Percentiles rank a stretch among this genome's conserved stretches.
These are phyloP conservation scores for Diadromus collaris DNA, from an alignment of 2,888 invertebrate species.

Conservation along the genomic window DNA sequence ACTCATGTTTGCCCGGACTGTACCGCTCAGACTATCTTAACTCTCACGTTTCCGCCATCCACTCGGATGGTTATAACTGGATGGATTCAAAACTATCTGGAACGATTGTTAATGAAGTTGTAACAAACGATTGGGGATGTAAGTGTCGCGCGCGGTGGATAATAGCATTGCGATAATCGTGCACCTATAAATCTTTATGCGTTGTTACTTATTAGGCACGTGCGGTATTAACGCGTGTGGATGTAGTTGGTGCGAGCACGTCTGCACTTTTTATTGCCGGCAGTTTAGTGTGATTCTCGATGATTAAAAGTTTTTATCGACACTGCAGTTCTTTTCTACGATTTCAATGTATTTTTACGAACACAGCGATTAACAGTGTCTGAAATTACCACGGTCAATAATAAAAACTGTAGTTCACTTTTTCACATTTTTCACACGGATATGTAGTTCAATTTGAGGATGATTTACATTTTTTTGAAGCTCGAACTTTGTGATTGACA, in stretches of 20 bases:
- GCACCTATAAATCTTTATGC: constrained; percentile 8
- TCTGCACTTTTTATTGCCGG: not conserved
- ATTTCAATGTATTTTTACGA: too few relatives aligned
- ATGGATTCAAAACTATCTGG: constrained; percentile 16
- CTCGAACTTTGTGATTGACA: too few relatives aligned
- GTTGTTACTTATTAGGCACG: constrained; percentile 1
- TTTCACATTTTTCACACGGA: too few relatives aligned
- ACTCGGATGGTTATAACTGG: not conserved
- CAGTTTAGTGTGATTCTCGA: not conserved
- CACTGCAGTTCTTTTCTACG: not conserved
- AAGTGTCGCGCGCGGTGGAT: not conserved
- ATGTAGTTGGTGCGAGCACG: not conserved
- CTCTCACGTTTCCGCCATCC: constrained; percentile 18
- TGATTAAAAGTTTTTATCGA: constrained; percentile 6
- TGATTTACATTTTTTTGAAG: too few relatives aligned
- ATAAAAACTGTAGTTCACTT: too few relatives aligned
- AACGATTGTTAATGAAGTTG: constrained; percentile 21
- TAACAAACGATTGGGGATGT: constrained; percentile 14
- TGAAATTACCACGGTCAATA: too few relatives aligned
- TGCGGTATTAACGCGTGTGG: constrained; percentile 5
- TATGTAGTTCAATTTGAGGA: too few relatives aligned
- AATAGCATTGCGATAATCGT: not conserved
- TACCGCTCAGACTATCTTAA: not conserved
- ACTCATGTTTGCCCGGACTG: too few relatives aligned
- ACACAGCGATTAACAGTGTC: too few relatives aligned